These are phyloP conservation scores for Drosophila leonis DNA, from an alignment of 2,888 invertebrate genomes.

Conservation along the genomic window DNA sequence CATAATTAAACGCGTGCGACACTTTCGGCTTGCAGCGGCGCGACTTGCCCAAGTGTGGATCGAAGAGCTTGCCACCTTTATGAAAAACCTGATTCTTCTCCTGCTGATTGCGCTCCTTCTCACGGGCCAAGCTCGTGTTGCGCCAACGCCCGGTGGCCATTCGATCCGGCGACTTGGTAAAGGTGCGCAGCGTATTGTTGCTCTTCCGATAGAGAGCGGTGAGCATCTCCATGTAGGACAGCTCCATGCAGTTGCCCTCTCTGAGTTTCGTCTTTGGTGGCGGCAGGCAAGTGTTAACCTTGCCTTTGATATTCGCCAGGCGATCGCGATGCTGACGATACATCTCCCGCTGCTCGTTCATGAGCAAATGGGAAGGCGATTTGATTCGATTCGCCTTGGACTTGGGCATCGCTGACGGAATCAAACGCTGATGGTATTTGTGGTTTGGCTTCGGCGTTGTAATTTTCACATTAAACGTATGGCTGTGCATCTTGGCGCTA, in stretches of 20 bases:
- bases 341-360: conserved; percentile 60
- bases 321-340: conserved; percentile 75
- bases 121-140: conserved; percentile 55
- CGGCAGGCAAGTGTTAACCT: conserved; percentile 62
- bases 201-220: conserved; percentile 67
- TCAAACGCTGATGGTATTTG: conserved; percentile 56
- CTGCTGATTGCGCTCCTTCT: conserved; percentile 57
- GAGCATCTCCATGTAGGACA: conserved; percentile 77
- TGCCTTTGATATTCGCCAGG: conserved; percentile 73
- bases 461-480: conserved; percentile 63
- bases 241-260: conserved; percentile 65
- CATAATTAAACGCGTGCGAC: conserved; percentile 50
- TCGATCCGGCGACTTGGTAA: conserved; percentile 67
- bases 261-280: conserved; percentile 41
- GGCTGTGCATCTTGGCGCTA: conserved; percentile 38
- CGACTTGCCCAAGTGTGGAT: conserved; percentile 44
- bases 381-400: conserved; percentile 10
- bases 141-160: conserved; percentile 69
- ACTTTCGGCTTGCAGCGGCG: conserved; percentile 21
- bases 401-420: conserved; percentile 37
- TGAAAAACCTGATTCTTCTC: conserved; percentile 55
- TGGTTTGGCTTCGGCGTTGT: conserved; percentile 38
- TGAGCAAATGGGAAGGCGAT: conserved; percentile 47
- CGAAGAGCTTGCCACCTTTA: conserved; percentile 65
- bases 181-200: conserved; percentile 55